Evolutionary conservation across 2,888 invertebrate species (phyloP).

Genomic region (Automeris io): DNA sequence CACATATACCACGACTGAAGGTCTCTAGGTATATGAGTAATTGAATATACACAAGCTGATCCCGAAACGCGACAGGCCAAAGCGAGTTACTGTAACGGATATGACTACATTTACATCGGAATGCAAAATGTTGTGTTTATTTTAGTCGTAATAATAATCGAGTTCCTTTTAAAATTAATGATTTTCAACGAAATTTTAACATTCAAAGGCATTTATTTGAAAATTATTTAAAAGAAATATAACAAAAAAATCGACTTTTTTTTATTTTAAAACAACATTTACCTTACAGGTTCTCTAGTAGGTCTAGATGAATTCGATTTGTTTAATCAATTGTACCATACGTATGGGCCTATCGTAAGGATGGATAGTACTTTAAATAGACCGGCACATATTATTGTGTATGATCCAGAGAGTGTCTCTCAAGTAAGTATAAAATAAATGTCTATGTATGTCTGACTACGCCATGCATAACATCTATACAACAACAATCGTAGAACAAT

Average conservation of each 20-base stretch:
- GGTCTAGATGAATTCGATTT: neutral
- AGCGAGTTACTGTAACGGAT: too few relatives aligned
- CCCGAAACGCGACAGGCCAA: too few relatives aligned
- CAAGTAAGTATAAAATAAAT: conserved; percentile 3
- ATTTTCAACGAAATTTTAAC: neutral
- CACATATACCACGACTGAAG: too few relatives aligned
- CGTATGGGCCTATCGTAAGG: conserved; percentile 3
- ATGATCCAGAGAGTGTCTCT: neutral
- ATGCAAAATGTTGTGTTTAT: neutral
- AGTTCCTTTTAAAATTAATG: neutral
- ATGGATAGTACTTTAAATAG: neutral
- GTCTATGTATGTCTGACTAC: too few relatives aligned
- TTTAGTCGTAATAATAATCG: neutral
- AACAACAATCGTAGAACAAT: too few relatives aligned
- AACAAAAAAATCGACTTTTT: neutral
- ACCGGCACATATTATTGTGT: neutral
- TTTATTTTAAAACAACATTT: neutral
- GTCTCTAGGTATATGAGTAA: too few relatives aligned
- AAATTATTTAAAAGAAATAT: neutral
- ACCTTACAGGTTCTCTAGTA: conserved; percentile 1
- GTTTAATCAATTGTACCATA: conserved; percentile 4
- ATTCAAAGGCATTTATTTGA: neutral
- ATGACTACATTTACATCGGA: too few relatives aligned
- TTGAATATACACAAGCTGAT: too few relatives aligned
- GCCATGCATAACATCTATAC: too few relatives aligned